phyloP scores from a whole-genome alignment of 1,140 invertebrate genomes.

The Aleiodes sp. region DNA sequence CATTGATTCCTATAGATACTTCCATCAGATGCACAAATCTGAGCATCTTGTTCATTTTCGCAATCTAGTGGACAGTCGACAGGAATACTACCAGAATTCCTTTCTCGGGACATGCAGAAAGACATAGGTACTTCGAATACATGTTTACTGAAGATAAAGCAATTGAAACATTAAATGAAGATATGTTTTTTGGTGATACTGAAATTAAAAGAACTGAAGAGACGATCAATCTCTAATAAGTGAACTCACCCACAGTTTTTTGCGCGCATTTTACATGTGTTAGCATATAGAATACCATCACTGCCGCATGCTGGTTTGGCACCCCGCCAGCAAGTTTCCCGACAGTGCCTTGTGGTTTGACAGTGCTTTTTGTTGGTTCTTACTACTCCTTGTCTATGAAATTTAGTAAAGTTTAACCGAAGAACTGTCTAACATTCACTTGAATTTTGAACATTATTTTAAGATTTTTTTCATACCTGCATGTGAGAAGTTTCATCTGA shows the following conservation, averaged over 20 bases:
- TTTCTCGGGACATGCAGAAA: slow-evolving; percentile 83
- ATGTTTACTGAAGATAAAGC: slow-evolving; percentile 75
- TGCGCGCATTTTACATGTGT: slow-evolving; percentile 91
- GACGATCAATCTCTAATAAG: too few relatives aligned
- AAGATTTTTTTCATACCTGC: slow-evolving; percentile 72
- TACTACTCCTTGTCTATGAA: slow-evolving; percentile 79
- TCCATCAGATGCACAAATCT: slow-evolving; percentile 89
- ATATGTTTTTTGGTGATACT: background rate
- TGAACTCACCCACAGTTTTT: slow-evolving; percentile 85
- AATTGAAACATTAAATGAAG: slow-evolving; percentile 21
- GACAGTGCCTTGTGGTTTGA: slow-evolving; percentile 89
- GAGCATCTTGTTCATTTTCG: slow-evolving; percentile 69
- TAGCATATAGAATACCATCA: slow-evolving; percentile 89
- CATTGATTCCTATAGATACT: slow-evolving; percentile 88
- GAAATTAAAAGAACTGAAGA: background rate
- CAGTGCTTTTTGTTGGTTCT: slow-evolving; percentile 88
- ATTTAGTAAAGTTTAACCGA: background rate
- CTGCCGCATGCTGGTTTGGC: slow-evolving; percentile 91
- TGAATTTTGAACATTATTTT: background rate
- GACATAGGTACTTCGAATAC: slow-evolving; percentile 91
- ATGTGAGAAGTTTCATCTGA: slow-evolving; percentile 89
- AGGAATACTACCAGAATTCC: slow-evolving; percentile 68
- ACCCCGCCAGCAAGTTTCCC: slow-evolving; percentile 89
- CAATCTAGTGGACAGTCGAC: slow-evolving; percentile 78
- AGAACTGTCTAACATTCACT: background rate